Evolutionary conservation across 1,140 invertebrate species (phyloP), one percentile per base, ranked within the genome.

Genomic region (Drosophila simulans): DNA sequence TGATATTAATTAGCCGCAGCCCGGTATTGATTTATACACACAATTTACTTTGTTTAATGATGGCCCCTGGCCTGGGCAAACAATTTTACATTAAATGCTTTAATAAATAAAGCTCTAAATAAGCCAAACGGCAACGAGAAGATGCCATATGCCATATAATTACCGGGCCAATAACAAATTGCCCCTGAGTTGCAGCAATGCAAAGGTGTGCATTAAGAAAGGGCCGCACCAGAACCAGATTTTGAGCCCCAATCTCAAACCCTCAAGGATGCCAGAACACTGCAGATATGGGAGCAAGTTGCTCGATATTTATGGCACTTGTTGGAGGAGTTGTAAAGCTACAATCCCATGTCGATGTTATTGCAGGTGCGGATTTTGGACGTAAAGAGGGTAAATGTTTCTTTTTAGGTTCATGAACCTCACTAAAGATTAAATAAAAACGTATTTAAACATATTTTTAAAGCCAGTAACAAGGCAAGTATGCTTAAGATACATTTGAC

Each of bases 61-160:
- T 78, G 81, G 68, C 84, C 77, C 57, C 53, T 52, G 80, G 80
- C 77, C 72, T 89, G 79, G 65, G 39, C 84, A 89, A 89, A 89
- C 85, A 89, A 90, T 89, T 89, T 76, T 89, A 88, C 85, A 89
- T 89, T 89, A 89, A 89, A 84, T 77, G 85, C 80, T 77, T 84
- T 89, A 80, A 89, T 89, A 89, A 89, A 89, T 89, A 90, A 90
- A 85, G 78, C 70, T 78, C 63, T 75, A 86, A 86, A 86, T 86
- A 86, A 88, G 82, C 78, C 83, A 74, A 59, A 64, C 75, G 60
- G 57, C 52, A 55, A 76, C 43, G 34, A 45, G 64, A 59, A 56
- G 60, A 62, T 62, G 70, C 70, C 74, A 74, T 88, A 62, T 62
- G 70, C 70, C 74, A 74, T 88, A 89, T 88, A 88, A 88, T 88